Evolutionary conservation across 2,113 vertebrate genomes (phyloP), one percentile per base, ranked within the genome.

Genomic region (Seriola aureovittata): DNA sequence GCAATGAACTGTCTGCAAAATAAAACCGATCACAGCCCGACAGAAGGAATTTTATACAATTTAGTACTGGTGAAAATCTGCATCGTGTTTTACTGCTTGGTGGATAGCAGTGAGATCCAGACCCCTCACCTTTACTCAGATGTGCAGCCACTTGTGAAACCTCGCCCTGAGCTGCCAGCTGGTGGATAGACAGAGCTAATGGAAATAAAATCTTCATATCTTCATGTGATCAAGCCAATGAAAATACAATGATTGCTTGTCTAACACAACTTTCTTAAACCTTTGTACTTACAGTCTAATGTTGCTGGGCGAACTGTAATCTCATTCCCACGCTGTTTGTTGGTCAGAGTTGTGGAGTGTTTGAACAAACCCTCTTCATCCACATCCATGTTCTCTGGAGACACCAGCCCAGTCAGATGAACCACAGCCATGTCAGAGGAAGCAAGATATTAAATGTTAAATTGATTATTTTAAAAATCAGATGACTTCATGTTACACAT

Each of bases 111-210:
- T 79, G 25, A 42, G 17, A 29, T 29, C 4, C n/a, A 42, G 6
- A 17, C 59, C 32, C n/a, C 84, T 92, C 76, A 98, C 98, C 97
- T 96, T 96, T 98, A 66, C 86, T 93, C 46, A 99, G 85, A 62
- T 96, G 96, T 60, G 95, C 94, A 19, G 95, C 96, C 48, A 99
- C 94, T 87, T 97, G 96, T 78, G 93, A 92, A 63, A 99, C 92
- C 63, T 99, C 98, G 0, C 98, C 98, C 36, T 99, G 98, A 17
- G 98, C 98, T 0, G 98, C 97, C 0, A 99, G 93, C 92, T 99
- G 98, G 89, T 99, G 97, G 89, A 99, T 94, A 55, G 98, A 98
- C 57, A 99, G 88, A 0, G 96, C 98, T 79, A 71, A 78, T 57
- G 40, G 44, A 48, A 14, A 58, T 32, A 46, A 82, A 59, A 16